Percentiles rank a stretch among this genome's conserved stretches.
These are phyloP conservation scores for Siniperca obscura DNA, from an alignment of 2,797 vertebrate genomes.

Conservation along the genomic window DNA sequence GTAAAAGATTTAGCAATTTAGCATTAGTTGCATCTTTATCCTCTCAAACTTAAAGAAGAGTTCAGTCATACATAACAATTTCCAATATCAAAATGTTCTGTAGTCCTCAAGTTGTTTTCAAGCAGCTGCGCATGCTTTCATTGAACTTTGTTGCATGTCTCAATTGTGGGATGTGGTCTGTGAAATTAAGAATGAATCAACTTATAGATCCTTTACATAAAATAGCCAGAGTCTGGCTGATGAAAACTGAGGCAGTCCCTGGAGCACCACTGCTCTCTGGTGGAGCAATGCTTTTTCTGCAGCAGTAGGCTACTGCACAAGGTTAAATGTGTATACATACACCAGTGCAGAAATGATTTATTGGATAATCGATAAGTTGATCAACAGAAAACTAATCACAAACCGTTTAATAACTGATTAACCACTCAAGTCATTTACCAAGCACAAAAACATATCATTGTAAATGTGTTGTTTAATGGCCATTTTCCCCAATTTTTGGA, in stretches of 20 bases:
- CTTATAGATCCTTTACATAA: not conserved
- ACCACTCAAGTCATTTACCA: not conserved
- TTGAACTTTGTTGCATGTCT: not conserved
- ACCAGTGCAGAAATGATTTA: not conserved
- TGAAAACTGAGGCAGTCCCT: not conserved
- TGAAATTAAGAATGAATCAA: constrained; percentile 27
- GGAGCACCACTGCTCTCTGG: constrained; percentile 68
- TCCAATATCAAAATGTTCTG: not conserved
- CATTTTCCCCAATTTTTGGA: not conserved
- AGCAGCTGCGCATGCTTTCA: not conserved
- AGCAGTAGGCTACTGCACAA: not conserved
- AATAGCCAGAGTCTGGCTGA: constrained; percentile 7
- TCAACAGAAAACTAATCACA: not conserved
- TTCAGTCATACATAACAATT: not conserved
- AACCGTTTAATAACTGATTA: not conserved
- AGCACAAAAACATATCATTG: not conserved
- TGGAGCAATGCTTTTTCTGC: constrained; percentile 48
- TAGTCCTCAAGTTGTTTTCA: not conserved
- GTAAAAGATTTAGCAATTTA: not conserved
- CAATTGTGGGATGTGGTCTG: constrained; percentile 10
- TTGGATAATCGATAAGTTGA: not conserved
- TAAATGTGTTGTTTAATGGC: not conserved
- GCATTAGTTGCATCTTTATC: not conserved
- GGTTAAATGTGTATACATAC: not conserved
- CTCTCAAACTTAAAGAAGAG: constrained; percentile 6